phyloP scores from a whole-genome alignment of 2,113 vertebrate genomes.

The Agapornis roseicollis region DNA sequence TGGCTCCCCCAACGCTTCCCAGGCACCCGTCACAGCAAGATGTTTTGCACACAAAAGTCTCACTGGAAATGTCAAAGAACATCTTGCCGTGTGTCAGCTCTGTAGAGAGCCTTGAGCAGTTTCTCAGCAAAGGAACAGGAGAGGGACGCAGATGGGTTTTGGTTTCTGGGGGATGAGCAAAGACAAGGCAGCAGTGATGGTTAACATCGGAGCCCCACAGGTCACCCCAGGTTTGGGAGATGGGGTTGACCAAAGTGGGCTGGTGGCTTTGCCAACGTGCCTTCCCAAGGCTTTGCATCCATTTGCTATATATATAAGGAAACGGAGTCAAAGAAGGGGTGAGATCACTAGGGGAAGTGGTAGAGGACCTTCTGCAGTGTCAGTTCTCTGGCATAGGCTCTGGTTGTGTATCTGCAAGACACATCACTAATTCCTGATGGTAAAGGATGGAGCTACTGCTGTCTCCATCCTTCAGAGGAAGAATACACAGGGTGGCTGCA shows the following conservation, averaged over 20 bases:
- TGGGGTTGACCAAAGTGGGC: neutral
- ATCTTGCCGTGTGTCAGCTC: conserved; percentile 44
- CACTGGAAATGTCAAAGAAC: conserved; percentile 74
- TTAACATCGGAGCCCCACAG: rapidly evolving
- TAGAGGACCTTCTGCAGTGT: neutral
- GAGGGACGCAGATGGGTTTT: conserved; percentile 21
- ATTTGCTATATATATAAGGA: neutral
- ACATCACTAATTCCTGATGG: neutral
- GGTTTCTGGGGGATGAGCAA: conserved; percentile 7
- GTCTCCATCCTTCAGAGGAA: neutral
- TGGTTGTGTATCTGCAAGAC: neutral
- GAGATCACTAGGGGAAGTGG: neutral
- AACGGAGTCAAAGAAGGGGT: neutral
- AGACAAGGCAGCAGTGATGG: neutral
- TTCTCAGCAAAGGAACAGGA: neutral
- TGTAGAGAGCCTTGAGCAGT: neutral
- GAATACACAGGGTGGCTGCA: neutral
- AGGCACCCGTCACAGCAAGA: conserved; percentile 40
- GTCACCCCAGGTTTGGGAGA: neutral
- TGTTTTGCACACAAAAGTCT: conserved; percentile 62
- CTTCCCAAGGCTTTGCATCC: neutral
- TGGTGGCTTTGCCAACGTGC: rapidly evolving
- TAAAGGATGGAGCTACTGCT: neutral
- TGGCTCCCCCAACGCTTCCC: conserved; percentile 66
- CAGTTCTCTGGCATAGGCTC: neutral